A percentile compares a stretch with the other conserved stretches of the same genome.
Conservation (phyloP, 2,888 invertebrate species). For the Limenitis camilla region DNA sequence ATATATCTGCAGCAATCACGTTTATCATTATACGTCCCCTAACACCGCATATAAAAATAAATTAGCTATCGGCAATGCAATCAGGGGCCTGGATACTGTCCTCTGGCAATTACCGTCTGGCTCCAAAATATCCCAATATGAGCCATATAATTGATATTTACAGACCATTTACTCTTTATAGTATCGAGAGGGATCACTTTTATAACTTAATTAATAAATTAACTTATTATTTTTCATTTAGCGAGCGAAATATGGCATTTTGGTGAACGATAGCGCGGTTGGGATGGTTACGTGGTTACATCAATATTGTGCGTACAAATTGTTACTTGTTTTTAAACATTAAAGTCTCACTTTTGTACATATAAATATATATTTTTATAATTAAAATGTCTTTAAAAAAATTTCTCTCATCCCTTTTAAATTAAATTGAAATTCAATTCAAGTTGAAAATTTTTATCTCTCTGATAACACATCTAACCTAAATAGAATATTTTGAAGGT, state of each 20-base stretch:
- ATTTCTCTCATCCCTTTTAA: too few species aligned
- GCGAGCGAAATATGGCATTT: conserved; percentile 10
- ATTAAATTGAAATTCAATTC: too few species aligned
- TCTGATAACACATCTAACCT: too few species aligned
- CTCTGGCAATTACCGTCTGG: conserved; percentile 46
- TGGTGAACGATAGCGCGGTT: conserved; percentile 2
- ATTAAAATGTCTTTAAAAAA: too few species aligned
- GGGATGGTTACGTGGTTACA: neutral
- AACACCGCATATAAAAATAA: conserved; percentile 55
- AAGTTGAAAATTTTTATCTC: too few species aligned
- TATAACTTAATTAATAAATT: conserved; percentile 43
- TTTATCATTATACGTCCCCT: conserved; percentile 16
- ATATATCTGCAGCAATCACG: conserved; percentile 5
- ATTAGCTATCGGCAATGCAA: conserved; percentile 56
- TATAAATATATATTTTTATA: too few species aligned
- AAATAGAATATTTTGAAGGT: too few species aligned
- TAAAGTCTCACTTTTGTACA: too few species aligned
- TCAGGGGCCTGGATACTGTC: conserved; percentile 35
- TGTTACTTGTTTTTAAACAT: neutral
- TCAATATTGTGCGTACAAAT: neutral
- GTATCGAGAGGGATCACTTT: conserved; percentile 41
- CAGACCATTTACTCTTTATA: conserved; percentile 52
- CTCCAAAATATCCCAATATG: conserved; percentile 53
- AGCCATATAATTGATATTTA: conserved; percentile 67
- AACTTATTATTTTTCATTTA: conserved; percentile 21